Conservation (phyloP, 2,113 vertebrate genomes). For the Cercopithecus mona region DNA sequence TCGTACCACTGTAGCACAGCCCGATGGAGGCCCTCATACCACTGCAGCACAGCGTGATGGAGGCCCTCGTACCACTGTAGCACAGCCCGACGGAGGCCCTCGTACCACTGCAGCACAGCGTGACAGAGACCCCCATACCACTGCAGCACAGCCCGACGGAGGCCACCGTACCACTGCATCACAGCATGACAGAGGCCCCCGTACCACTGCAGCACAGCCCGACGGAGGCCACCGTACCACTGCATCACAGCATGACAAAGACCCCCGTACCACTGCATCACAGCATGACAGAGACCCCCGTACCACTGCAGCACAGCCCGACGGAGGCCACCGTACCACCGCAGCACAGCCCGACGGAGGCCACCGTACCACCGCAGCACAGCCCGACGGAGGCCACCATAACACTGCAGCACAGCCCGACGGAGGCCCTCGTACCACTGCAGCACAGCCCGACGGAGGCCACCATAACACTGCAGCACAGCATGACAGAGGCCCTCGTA, state of each 20-base stretch:
- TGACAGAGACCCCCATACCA: rapidly evolving
- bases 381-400: rapidly evolving
- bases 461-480: rapidly evolving
- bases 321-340: rapidly evolving
- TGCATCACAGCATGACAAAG: not conserved
- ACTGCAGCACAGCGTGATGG: rapidly evolving
- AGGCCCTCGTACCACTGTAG: rapidly evolving
- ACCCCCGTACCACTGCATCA: no score
- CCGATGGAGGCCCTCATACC: rapidly evolving
- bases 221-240: rapidly evolving
- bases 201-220: not conserved
- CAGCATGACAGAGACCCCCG: rapidly evolving
- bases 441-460: rapidly evolving
- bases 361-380: not conserved
- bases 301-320: not conserved
- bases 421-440: rapidly evolving
- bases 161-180: rapidly evolving
- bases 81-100: rapidly evolving
- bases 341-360: rapidly evolving
- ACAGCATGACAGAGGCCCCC: rapidly evolving
- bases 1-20: not conserved
- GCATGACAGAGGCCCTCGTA: rapidly evolving
- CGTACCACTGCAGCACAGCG: not conserved
- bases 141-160: not conserved
- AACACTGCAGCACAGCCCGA: rapidly evolving